Percentiles rank a stretch among this genome's conserved stretches.
These are phyloP conservation scores for Lordiphosa stackelbergi DNA, from an alignment of 1,140 invertebrate genomes.

Conservation along the genomic window DNA sequence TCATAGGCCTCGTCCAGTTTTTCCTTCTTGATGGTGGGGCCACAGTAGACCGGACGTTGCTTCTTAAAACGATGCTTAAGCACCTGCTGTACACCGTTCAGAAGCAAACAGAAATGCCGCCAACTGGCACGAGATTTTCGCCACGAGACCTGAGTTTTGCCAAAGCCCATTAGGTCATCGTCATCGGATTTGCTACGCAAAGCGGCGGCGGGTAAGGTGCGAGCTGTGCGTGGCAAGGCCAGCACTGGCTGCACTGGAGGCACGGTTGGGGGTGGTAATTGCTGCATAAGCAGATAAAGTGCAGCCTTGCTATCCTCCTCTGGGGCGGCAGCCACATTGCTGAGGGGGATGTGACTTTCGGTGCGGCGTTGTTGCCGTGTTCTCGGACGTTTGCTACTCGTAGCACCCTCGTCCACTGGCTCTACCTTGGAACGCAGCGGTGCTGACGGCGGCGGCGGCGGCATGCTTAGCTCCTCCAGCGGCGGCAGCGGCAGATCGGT, in stretches of 20 bases:
- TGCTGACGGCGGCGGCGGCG: conserved; percentile 15
- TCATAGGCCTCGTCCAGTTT: conserved; percentile 33
- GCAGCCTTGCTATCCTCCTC: conserved; percentile 39
- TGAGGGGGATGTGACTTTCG: conserved; percentile 6
- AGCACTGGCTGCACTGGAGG: background rate
- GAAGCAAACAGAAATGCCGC: conserved; percentile 43
- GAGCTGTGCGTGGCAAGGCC: background rate
- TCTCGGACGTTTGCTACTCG: conserved; percentile 24
- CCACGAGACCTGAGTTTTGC: conserved; percentile 12
- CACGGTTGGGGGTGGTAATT: conserved; percentile 38
- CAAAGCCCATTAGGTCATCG: conserved; percentile 33
- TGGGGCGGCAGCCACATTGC: background rate
- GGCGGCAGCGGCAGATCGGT: conserved; percentile 13
- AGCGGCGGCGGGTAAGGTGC: background rate
- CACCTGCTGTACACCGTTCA: conserved; percentile 43
- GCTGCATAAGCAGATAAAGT: conserved; percentile 35
- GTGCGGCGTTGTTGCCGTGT: conserved; percentile 47
- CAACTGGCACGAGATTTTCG: conserved; percentile 50
- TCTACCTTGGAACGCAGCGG: conserved; percentile 1
- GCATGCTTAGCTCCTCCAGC: conserved; percentile 1
- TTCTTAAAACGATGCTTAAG: conserved; percentile 50
- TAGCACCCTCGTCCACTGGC: too few relatives aligned
- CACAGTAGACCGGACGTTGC: conserved; percentile 39
- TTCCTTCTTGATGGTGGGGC: conserved; percentile 43
- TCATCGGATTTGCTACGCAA: background rate